A percentile compares a stretch with the other conserved stretches of the same genome.
Evolutionary conservation across 2,888 invertebrate genomes (phyloP).

Genomic region (Gnatocerus cornutus): DNA sequence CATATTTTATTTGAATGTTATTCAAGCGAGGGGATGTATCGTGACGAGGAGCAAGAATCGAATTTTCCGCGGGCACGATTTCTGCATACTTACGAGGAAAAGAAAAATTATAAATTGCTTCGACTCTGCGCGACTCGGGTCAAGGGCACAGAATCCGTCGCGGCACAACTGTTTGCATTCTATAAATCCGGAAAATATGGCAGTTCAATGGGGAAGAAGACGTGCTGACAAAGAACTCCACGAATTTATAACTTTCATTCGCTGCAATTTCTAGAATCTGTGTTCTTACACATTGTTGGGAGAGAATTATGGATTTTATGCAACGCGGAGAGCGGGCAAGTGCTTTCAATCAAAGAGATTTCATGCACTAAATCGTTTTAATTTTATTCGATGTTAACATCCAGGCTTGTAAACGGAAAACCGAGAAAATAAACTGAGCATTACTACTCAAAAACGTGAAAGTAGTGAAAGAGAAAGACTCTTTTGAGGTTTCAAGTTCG

Average conservation of each 20-base stretch:
- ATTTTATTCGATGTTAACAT: too few relatives aligned
- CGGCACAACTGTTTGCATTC: slow-evolving; percentile 35
- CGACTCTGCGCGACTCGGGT: slow-evolving; percentile 3
- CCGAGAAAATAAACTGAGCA: too few relatives aligned
- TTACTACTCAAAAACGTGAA: too few relatives aligned
- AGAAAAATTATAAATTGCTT: not conserved
- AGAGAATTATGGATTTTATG: slow-evolving; percentile 22
- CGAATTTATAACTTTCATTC: slow-evolving; percentile 36
- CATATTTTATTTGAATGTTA: slow-evolving; percentile 22
- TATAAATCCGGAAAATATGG: slow-evolving; percentile 31
- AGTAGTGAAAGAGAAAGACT: too few relatives aligned
- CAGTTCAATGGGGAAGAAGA: slow-evolving; percentile 33
- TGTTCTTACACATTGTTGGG: slow-evolving; percentile 15
- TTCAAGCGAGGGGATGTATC: slow-evolving; percentile 8
- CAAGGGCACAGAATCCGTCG: slow-evolving; percentile 19
- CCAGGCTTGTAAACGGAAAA: too few relatives aligned
- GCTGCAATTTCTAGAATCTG: not conserved
- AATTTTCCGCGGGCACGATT: not conserved
- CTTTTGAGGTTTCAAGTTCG: too few relatives aligned
- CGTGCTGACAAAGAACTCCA: slow-evolving; percentile 32
- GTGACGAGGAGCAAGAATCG: not conserved
- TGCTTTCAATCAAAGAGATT: too few relatives aligned
- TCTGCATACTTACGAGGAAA: not conserved
- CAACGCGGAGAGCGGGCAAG: not conserved
- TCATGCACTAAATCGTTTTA: too few relatives aligned